Evolutionary conservation across 2,797 vertebrate genomes (phyloP), one percentile per base, ranked within the genome.

Genomic region (Orestias chungarensis): DNA sequence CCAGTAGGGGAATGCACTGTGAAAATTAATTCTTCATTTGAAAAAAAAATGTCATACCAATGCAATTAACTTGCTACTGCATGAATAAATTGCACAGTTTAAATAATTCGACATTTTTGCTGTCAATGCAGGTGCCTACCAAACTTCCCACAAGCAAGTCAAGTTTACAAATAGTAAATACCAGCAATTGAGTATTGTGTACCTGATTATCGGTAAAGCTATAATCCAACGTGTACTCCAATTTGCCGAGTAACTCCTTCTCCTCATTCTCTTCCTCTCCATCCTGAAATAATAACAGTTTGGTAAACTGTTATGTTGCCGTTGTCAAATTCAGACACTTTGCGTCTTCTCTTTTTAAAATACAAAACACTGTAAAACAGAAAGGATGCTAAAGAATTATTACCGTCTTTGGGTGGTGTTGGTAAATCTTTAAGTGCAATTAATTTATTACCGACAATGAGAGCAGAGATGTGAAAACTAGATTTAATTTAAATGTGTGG

Each of bases 191-290:
- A 33, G 43, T 6, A 52, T 3, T 23, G 14, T 47, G 2, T 85
- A 92, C 96, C 95, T 97, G 95, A 47, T 95, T 95, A 4, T 94
- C 96, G 68, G 93, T 95, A 81, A 97, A 97, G 85, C 90, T 96
- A 52, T 97, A 97, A 81, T 97, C 96, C 88, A 97, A 83, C 0
- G 94, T 81, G 80, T 95, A 97, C 87, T 97, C 96, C 85, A 97
- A 89, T 54, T 95, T 96, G 11, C 96, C 96, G 1, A 95, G 71
- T 27, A 66, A 82, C 38, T 95, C 95, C 59, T 95, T 94, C 52
- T 96, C 94, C 35, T 95, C 90, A 76, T 93, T 81, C 31, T 88
- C 91, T 0, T 92, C 90, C 1, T 89, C 87, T 73, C 93, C 93
- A 2, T 94, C 94, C 94, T 95, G 75, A 10, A 83, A 76, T 15